phyloP scores from a whole-genome alignment of 2,113 vertebrate species.

The Odocoileus hemionus region DNA sequence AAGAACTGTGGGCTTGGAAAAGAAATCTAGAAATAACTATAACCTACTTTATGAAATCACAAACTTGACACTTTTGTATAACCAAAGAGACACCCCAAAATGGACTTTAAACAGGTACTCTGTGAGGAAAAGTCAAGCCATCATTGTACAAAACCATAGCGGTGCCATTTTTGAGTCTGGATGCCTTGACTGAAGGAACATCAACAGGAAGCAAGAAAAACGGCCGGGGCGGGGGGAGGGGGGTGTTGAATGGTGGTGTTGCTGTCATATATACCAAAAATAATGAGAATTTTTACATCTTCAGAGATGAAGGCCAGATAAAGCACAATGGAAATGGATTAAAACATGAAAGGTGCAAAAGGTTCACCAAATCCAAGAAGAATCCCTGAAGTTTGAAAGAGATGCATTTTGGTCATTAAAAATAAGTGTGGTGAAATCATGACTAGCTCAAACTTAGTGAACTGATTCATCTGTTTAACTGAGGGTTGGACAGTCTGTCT shows the following conservation, averaged over 20 bases:
- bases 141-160: conserved; percentile 25
- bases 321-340: conserved; percentile 28
- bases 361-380: conserved; percentile 31
- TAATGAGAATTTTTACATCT: not conserved
- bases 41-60: conserved; percentile 71
- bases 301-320: not conserved
- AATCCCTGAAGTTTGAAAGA: conserved; percentile 37
- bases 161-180: conserved; percentile 25
- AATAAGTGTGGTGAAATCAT: conserved; percentile 16
- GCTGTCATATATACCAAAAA: conserved; percentile 31
- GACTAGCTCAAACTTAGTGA: not conserved
- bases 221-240: not conserved
- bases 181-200: conserved; percentile 9
- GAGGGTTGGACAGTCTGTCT: conserved; percentile 17
- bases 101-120: conserved; percentile 25
- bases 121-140: conserved; percentile 6
- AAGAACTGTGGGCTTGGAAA: conserved; percentile 64
- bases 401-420: conserved; percentile 21
- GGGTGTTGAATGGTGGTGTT: not conserved
- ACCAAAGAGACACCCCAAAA: conserved; percentile 10
- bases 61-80: conserved; percentile 59
- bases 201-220: conserved; percentile 9
- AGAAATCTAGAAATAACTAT: conserved; percentile 68
- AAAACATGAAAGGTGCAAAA: conserved; percentile 35
- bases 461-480: conserved; percentile 7